Base-by-base conservation (phyloP, 1,140 invertebrate species). In the Araneus ventricosus region DNA sequence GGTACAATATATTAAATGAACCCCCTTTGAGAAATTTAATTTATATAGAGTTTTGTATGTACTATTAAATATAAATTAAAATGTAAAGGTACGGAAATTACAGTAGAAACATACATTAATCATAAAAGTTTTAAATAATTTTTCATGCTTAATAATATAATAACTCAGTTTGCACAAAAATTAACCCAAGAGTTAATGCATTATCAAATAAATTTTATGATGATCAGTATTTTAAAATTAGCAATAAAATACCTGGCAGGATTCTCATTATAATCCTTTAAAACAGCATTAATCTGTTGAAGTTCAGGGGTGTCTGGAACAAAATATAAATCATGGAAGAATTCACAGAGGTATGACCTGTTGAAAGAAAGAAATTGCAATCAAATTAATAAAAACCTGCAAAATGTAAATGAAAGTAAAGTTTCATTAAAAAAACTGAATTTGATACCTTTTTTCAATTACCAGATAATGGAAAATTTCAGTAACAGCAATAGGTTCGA, bases 291-390 rank as follows among this genome's bases (percentile, higher is more conserved):
- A 30, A 98, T 97, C 88, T 96, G 96, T 8, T 95, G 94, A 0
- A 97, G 96, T 52, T 98, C 96, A 79, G 97, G 96, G 20, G 97
- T 95, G 94, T 98, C 96, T 79, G 97, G 96, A 57, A 99, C 95
- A 94, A 99, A 99, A 95, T 98, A 98, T 6, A 99, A 95, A 95
- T 99, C 98, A 20, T 97, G 95, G 87, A 98, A 97, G 94, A 97
- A 96, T 2, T 96, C 95, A 59, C 96, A 96, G 0, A 98, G 94
- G 87, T 96, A 95, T 87, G 96, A 14, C 39, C 92, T 93, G 96
- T 87, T 95, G 95, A 86, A 84, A 95, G 94, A 84, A 20, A 94
- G 5, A 93, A 90, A 87, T 52, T 52, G 3, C 45, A 17, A 14
- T 52, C n/a, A n/a, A n/a, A n/a, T n/a, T n/a, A n/a, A n/a, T n/a